phyloP scores from a whole-genome alignment of 2,797 vertebrate genomes.

The Galagoides demidoff region DNA sequence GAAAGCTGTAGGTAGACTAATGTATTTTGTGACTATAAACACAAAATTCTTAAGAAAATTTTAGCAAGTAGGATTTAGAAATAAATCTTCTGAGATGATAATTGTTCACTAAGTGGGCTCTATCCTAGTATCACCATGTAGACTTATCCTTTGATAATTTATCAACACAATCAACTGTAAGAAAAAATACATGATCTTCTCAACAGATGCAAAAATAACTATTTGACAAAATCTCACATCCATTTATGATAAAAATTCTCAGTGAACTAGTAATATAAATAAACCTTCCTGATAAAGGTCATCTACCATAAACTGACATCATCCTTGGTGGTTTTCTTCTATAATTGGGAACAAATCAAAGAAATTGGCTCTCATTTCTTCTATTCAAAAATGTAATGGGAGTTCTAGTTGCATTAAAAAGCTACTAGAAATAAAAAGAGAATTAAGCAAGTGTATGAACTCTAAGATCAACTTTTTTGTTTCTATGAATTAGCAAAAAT shows the following conservation, averaged over 20 bases:
- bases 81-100: no score
- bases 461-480: neutral
- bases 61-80: no score
- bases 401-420: neutral
- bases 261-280: neutral
- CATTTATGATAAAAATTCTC: slow-evolving; percentile 5
- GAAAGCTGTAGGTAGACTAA: no score
- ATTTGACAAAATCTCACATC: neutral
- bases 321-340: neutral
- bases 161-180: no score
- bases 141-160: no score
- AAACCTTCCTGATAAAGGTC: neutral
- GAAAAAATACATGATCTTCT: neutral
- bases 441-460: neutral
- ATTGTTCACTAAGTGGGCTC: no score
- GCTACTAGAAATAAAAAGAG: neutral
- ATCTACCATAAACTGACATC: neutral
- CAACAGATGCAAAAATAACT: neutral
- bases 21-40: no score
- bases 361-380: neutral
- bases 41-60: no score
- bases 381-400: neutral
- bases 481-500: neutral
- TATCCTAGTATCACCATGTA: no score
- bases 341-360: neutral